These are phyloP conservation scores for Chaenogobius annularis DNA, from an alignment of 2,113 vertebrate genomes.

Conservation along the genomic window DNA sequence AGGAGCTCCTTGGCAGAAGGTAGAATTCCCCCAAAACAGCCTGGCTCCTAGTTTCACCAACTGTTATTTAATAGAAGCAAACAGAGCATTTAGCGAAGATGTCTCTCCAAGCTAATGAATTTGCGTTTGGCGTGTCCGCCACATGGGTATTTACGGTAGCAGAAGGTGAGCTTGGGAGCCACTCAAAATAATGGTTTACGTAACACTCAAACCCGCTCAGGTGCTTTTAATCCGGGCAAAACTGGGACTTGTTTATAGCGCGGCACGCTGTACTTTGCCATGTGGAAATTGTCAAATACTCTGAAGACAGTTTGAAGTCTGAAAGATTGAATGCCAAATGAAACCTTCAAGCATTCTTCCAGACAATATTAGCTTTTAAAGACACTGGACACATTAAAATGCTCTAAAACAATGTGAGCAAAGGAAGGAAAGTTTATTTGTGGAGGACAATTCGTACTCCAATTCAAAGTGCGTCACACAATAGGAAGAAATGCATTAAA, in stretches of 20 bases:
- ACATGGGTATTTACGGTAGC: background rate
- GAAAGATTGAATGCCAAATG: too few species aligned
- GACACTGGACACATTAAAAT: too few species aligned
- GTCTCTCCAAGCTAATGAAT: background rate
- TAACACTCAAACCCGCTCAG: conserved; percentile 5
- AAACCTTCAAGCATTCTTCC: too few species aligned
- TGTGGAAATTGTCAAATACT: background rate
- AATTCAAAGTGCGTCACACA: too few species aligned
- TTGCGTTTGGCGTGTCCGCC: background rate
- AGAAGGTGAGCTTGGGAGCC: background rate
- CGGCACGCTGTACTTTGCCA: background rate
- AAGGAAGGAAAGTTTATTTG: too few species aligned
- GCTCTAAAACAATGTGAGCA: too few species aligned
- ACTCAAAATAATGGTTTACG: conserved; percentile 7
- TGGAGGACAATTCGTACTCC: too few species aligned
- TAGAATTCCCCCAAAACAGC: conserved; percentile 8
- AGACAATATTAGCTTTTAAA: background rate
- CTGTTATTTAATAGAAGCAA: conserved; percentile 13
- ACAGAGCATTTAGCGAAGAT: background rate
- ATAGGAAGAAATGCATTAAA: too few species aligned
- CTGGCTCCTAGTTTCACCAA: background rate
- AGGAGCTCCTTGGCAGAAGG: background rate
- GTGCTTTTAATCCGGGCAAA: background rate
- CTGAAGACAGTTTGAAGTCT: too few species aligned
- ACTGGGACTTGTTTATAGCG: background rate